Evolutionary conservation across 2,113 vertebrate genomes (phyloP).

Genomic region (Cisticola juncidis): DNA sequence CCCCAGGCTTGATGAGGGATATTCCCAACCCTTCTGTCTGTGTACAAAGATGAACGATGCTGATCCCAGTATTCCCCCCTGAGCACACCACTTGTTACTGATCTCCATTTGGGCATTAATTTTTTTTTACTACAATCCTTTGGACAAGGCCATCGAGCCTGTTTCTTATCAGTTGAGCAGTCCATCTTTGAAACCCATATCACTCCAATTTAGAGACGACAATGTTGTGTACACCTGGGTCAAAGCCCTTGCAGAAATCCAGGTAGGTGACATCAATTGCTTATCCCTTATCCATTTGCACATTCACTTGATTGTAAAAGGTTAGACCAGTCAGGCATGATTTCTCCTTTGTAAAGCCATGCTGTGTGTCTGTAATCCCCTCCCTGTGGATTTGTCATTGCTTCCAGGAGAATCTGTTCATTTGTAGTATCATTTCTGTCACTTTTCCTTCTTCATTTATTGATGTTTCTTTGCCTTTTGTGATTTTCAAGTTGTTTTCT

Average conservation of each 20-base stretch:
- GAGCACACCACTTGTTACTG: background rate
- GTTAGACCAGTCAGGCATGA: background rate
- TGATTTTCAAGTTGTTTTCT: background rate
- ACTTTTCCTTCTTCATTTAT: background rate
- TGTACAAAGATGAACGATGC: background rate
- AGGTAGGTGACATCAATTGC: background rate
- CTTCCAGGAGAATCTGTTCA: background rate
- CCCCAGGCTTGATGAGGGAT: background rate
- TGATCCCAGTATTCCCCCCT: fast-evolving
- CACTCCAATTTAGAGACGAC: background rate
- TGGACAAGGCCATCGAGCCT: background rate
- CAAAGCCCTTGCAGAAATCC: background rate
- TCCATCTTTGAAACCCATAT: background rate
- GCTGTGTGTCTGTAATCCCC: background rate
- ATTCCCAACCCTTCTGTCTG: background rate
- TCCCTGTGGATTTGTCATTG: background rate
- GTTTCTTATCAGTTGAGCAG: background rate
- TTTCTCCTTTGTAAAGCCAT: background rate
- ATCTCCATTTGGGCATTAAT: background rate
- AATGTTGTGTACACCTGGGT: background rate
- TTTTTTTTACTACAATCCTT: background rate
- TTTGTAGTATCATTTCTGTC: background rate
- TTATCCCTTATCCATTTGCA: background rate
- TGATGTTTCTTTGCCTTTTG: background rate
- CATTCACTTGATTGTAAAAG: background rate